Base-by-base conservation (phyloP, 2,888 invertebrate genomes). In the Aleiodes alternator region DNA sequence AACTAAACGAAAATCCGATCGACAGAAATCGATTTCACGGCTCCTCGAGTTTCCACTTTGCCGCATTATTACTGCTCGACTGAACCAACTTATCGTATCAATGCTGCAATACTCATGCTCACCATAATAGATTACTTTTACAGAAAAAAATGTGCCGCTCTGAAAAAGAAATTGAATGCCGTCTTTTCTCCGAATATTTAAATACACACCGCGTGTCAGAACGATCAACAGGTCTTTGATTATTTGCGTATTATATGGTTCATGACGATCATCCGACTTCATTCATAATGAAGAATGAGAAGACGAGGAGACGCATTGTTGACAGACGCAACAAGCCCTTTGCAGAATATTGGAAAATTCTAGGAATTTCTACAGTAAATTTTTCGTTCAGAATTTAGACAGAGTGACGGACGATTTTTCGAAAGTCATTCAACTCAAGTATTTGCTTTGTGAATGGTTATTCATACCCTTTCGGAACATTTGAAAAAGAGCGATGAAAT, bases 21-120 rank as follows among this genome's bases (percentile, higher is more conserved):
- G 78, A 80, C 78, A 81, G 76, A 81, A 84, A 84, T 84, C 82
- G 83, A 84, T 84, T 84, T 84, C 81, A 84, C 82, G 84, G 82
- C 80, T 75, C 80, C 80, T 82, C 81, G 84, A 81, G 79, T 83
- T 81, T 82, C 73, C 80, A 80, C 79, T 81, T 81, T 80, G 76
- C 79, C 78, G 75, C 76, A 76, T 80, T 82, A 80, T 79, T 75
- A 73, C 75, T 78, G 80, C 78, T 81, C 77, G 77, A 78, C 53
- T 76, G 80, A 77, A 69, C 78, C 73, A 59, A 73, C 75, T 70
- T 70, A 75, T 61, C 75, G 56, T 71, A 48, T 50, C 48, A 56
- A 71, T 71, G 57, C 57, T 70, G 57, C 59, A 71, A 71, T 71
- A 43, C 50, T 59, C 31, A 71, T 50, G 57, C 23, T 50, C 11